Evolutionary conservation across 2,113 vertebrate genomes (phyloP).

Genomic region (Psophia crepitans): DNA sequence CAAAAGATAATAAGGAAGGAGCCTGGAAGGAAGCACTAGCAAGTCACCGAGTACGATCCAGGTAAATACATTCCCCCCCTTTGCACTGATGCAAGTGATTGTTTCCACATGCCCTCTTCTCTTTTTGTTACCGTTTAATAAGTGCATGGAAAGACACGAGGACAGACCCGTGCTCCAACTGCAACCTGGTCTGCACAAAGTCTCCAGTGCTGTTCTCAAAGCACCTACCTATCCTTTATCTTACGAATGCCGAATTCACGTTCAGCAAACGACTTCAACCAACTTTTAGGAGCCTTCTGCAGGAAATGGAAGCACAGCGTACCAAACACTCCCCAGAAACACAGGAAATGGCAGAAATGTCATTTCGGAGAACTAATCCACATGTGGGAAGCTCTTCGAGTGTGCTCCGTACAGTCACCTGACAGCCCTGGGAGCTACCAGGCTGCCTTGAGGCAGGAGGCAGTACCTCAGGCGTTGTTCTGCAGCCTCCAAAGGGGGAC

Average conservation of each 20-base stretch:
- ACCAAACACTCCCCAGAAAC: neutral
- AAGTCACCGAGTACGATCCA: neutral
- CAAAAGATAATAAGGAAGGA: neutral
- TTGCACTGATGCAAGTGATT: neutral
- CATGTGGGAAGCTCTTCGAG: neutral
- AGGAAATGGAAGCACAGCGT: neutral
- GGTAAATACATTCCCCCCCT: neutral
- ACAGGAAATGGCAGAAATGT: neutral
- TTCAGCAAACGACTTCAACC: neutral
- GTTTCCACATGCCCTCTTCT: neutral
- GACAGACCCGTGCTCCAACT: neutral
- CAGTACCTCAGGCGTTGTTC: neutral
- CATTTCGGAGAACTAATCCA: neutral
- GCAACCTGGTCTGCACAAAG: neutral
- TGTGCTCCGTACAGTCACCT: neutral
- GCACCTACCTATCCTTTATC: neutral
- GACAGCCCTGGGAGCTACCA: neutral
- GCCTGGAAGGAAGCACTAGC: neutral
- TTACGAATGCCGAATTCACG: neutral
- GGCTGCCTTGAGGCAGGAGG: neutral
- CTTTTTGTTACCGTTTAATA: neutral
- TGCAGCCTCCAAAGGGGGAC: neutral
- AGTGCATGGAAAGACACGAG: fast-evolving
- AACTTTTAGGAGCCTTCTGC: neutral
- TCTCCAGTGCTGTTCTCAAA: neutral